A percentile compares a stretch with the other conserved stretches of the same genome.
Conservation (phyloP, 2,113 vertebrate genomes). For the Nansenia antarctica region DNA sequence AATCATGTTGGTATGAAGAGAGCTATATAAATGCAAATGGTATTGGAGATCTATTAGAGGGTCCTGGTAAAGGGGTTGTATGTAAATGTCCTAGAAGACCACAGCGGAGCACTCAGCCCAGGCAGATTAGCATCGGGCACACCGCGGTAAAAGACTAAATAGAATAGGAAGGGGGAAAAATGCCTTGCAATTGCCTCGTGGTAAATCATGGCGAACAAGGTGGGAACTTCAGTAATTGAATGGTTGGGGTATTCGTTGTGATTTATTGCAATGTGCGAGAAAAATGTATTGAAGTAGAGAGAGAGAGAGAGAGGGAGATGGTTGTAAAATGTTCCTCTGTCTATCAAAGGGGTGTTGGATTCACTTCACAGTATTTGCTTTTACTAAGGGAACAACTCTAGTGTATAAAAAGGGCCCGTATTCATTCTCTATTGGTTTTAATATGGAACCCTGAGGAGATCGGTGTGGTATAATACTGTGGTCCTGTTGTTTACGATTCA, state of each 20-base stretch:
- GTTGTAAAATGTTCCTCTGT: conserved; percentile 18
- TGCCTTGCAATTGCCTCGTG: conserved; percentile 63
- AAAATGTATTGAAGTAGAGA: conserved; percentile 37
- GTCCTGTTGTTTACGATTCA: too few species aligned
- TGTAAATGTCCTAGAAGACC: conserved; percentile 79
- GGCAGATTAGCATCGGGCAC: conserved; percentile 70
- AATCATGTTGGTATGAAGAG: conserved; percentile 80
- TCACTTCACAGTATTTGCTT: conserved; percentile 4
- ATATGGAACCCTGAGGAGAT: neutral
- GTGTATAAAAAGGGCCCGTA: neutral
- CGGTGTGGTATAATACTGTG: neutral
- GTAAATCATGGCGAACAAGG: conserved; percentile 78
- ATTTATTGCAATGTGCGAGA: conserved; percentile 60
- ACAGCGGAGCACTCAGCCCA: conserved; percentile 68
- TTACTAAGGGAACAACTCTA: conserved; percentile 8
- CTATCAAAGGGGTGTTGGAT: neutral
- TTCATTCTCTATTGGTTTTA: conserved; percentile 11
- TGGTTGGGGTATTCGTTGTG: conserved; percentile 55
- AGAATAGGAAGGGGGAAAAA: conserved; percentile 47
- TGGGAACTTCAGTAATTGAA: conserved; percentile 74
- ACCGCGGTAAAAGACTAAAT: conserved; percentile 66
- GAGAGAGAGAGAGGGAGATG: too few species aligned
- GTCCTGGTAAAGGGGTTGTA: conserved; percentile 75
- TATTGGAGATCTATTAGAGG: conserved; percentile 80
- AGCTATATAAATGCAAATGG: conserved; percentile 86